A percentile compares a stretch with the other conserved stretches of the same genome.
Evolutionary conservation across 2,113 vertebrate genomes (phyloP).

Genomic region (Mellivora capensis): DNA sequence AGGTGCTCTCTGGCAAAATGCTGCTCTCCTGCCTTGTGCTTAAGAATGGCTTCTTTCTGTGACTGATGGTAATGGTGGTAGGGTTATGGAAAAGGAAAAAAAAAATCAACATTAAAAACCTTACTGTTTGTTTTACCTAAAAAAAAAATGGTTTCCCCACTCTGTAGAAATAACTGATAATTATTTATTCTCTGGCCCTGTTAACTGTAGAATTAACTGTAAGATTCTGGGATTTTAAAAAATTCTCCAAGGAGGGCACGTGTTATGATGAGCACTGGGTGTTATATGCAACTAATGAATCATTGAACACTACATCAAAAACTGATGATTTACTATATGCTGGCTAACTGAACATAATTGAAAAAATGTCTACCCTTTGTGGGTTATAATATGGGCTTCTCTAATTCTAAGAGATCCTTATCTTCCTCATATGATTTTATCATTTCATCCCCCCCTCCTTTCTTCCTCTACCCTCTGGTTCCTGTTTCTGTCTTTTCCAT

Average conservation of each 20-base stretch:
- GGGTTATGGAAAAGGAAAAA: background rate
- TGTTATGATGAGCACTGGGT: too few relatives aligned
- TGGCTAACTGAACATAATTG: too few relatives aligned
- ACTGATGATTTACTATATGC: too few relatives aligned
- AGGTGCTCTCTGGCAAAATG: background rate
- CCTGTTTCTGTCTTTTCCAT: background rate
- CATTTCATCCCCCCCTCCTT: background rate
- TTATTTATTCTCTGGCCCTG: background rate
- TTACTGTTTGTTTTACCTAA: background rate
- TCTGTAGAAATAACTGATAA: background rate
- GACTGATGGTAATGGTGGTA: background rate
- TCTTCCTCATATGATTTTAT: background rate
- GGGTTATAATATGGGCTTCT: background rate
- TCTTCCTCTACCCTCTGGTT: background rate
- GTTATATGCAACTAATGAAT: too few relatives aligned
- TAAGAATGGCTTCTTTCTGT: background rate
- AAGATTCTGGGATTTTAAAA: background rate
- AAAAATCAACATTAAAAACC: background rate
- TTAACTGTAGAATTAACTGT: background rate
- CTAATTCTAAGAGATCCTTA: background rate
- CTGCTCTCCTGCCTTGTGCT: background rate
- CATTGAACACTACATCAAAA: too few relatives aligned
- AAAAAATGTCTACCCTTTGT: background rate
- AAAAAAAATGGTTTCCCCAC: background rate
- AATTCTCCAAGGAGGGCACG: background rate